These are phyloP conservation scores for Zoanthus solanderi DNA, from an alignment of 92 coral and sea anemone species.

Conservation along the genomic window DNA sequence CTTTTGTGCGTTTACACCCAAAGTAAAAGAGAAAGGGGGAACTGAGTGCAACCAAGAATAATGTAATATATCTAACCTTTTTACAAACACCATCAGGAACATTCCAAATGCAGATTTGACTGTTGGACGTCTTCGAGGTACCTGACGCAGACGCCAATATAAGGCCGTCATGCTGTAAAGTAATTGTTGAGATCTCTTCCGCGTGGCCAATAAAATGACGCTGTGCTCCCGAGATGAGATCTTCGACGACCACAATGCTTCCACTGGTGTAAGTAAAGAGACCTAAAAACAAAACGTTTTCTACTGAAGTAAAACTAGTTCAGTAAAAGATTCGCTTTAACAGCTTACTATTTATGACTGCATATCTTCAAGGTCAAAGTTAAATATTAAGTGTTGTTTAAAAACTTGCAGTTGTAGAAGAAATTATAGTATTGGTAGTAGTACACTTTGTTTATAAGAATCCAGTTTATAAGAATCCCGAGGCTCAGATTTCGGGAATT, in stretches of 20 bases:
- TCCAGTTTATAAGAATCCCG: too few species aligned
- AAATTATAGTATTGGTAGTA: too few species aligned
- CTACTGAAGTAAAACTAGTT: not conserved
- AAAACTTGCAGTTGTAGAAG: too few species aligned
- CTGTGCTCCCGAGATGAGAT: conserved; percentile 94
- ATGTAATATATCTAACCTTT: conserved; percentile 60
- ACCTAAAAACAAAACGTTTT: conserved; percentile 55
- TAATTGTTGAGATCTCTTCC: conserved; percentile 92
- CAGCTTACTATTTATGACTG: not conserved
- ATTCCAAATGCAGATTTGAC: conserved; percentile 95
- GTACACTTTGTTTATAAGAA: too few species aligned
- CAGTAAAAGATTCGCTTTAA: not conserved
- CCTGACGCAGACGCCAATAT: conserved; percentile 95
- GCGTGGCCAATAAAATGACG: conserved; percentile 92
- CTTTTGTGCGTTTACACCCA: too few species aligned
- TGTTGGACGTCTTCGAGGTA: conserved; percentile 70
- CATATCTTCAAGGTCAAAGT: not conserved
- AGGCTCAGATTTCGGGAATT: too few species aligned
- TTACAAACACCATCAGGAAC: conserved; percentile 81
- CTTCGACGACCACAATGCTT: conserved; percentile 87
- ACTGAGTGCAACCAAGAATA: not conserved
- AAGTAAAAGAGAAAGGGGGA: not conserved
- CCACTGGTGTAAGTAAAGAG: conserved; percentile 97
- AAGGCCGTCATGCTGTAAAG: conserved; percentile 90
- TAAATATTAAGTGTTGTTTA: too few species aligned